Percentiles rank a stretch among this genome's conserved stretches.
Conservation (phyloP, 2,113 vertebrate species). For the Leptobrachium leishanense region DNA sequence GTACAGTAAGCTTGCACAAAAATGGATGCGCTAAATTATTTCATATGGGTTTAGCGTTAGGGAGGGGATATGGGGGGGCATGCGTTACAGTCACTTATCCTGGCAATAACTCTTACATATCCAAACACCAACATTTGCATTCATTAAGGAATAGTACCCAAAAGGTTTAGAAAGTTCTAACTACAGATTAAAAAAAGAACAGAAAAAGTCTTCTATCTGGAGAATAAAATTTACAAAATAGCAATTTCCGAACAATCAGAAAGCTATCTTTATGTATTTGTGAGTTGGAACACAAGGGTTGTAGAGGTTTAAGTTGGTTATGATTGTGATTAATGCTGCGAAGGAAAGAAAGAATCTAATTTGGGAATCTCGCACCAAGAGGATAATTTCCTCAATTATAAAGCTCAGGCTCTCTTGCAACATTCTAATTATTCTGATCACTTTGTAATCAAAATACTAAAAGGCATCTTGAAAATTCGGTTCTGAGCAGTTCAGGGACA, state of each 20-base stretch:
- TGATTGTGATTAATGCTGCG: constrained; percentile 37
- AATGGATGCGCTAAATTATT: too few species aligned
- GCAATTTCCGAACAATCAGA: neutral
- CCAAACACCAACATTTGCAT: too few species aligned
- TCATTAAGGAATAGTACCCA: too few species aligned
- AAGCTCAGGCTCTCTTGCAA: constrained; percentile 30
- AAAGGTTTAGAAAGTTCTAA: too few species aligned
- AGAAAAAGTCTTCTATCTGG: neutral
- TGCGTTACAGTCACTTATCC: too few species aligned
- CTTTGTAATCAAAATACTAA: constrained; percentile 47
- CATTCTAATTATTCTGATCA: constrained; percentile 46
- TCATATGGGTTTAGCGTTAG: too few species aligned
- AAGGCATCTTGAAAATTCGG: constrained; percentile 38
- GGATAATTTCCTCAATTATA: constrained; percentile 47
- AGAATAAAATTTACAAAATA: neutral
- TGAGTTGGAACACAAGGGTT: constrained; percentile 6
- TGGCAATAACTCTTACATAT: too few species aligned
- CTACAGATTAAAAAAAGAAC: neutral
- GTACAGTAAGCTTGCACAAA: too few species aligned
- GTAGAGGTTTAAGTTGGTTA: constrained; percentile 12
- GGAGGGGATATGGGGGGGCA: too few species aligned
- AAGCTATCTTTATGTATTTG: constrained; percentile 3
- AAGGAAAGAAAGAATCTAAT: constrained; percentile 37
- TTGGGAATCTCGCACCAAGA: constrained; percentile 33
- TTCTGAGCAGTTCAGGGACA: constrained; percentile 16